Base-by-base conservation (phyloP, 1,140 invertebrate species). In the Spodoptera litura region DNA sequence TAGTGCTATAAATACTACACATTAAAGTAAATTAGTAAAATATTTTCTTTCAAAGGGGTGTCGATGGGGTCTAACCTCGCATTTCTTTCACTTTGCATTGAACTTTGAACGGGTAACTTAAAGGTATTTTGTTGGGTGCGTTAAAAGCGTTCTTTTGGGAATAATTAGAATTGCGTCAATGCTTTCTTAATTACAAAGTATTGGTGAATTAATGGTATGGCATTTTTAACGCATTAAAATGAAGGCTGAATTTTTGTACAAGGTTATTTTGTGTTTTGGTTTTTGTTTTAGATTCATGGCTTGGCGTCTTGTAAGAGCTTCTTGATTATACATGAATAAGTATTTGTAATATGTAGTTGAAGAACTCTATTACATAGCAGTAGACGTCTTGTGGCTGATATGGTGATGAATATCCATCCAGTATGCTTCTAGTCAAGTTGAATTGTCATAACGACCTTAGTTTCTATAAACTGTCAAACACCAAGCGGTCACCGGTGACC, bases 71-170 rank as follows among this genome's bases (percentile, higher is more conserved):
- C 38, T 49, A 64, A 68, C 64, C 64, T 68, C 11, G 11, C 31
- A 52, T 52, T 68, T 68, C 15, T 68, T 64, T 64, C n/a, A 64
- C 8, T 64, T 44, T 68, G 4, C 44, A 52, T 68, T 20, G 64
- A 52, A 4, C 44, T 49, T 68, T 20, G 64, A 52, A 68, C 1
- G 20, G 20, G 20, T 68, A 68, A 10, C 25, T 35, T 62, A 11
- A 62, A 35, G 59, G n/a, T 27, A 38, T 38, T 62, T 62, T 12
- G 15, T 15, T 51, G 62, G 38, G 38, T 44, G 38, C 11, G 52
- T 55, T 55, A 15, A 55, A 55, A n/a, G 15, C 38, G 15, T 51
- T 25, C 56, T 61, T 64, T 15, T 20, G 61, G 61, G 2, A 4
- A 49, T 44, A 11, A 2, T 15, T 20, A 2, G 15, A 64, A 64